phyloP scores from a whole-genome alignment of 1,140 invertebrate species.

The Drosophila sechellia region DNA sequence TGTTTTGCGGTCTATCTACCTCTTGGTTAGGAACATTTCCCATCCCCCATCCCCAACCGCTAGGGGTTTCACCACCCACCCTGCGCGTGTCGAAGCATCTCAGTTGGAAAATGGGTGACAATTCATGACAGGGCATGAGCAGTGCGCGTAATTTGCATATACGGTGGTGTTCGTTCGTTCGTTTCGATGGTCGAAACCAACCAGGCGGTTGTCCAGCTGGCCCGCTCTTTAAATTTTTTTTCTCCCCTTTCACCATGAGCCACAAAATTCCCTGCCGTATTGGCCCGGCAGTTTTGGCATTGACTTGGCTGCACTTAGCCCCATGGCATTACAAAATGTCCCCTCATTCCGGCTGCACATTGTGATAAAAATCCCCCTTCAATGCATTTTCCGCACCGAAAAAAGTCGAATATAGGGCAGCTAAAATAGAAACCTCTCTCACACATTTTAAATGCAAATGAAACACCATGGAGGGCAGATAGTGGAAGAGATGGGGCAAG shows the following conservation, averaged over 20 bases:
- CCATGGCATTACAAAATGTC: conserved; percentile 8
- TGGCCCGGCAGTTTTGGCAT: conserved; percentile 49
- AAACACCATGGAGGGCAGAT: conserved; percentile 37
- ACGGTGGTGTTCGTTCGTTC: conserved; percentile 46
- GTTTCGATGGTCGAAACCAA: conserved; percentile 38
- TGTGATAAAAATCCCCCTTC: conserved; percentile 61
- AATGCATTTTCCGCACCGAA: conserved; percentile 53
- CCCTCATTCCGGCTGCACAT: conserved; percentile 35
- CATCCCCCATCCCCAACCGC: neutral
- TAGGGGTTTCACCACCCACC: neutral
- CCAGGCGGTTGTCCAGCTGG: conserved; percentile 16
- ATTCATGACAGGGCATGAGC: conserved; percentile 74
- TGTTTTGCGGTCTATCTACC: conserved; percentile 53
- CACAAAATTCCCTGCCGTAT: conserved; percentile 60
- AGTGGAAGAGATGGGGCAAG: neutral
- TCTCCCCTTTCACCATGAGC: conserved; percentile 10
- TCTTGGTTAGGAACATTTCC: conserved; percentile 14
- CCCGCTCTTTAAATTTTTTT: conserved; percentile 21
- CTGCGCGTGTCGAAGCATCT: conserved; percentile 76
- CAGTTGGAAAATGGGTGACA: conserved; percentile 81
- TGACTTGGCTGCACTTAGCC: conserved; percentile 54
- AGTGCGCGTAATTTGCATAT: conserved; percentile 80
- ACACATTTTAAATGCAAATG: conserved; percentile 77
- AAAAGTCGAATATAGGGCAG: conserved; percentile 22
- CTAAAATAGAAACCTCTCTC: conserved; percentile 16